Base-by-base conservation (phyloP, 2,797 vertebrate species). In the Tokudaia tokunoshimensis region DNA sequence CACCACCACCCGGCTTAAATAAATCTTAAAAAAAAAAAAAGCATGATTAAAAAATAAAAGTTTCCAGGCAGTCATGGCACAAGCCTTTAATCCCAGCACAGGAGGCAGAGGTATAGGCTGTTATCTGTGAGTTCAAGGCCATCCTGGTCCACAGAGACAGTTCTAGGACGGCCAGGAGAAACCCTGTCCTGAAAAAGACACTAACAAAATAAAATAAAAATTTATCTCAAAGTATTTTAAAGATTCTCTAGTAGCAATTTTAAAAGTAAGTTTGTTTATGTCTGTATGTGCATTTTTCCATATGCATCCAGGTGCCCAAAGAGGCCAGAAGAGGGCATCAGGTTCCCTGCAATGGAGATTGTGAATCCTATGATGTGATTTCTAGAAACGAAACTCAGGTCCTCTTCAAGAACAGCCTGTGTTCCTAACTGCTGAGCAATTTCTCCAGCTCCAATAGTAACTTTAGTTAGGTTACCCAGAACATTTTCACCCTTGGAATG, bases 401-500 rank as follows among this genome's bases (percentile, higher is more conserved):
- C 19, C 29, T 80, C 55, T 37, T 26, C n/a, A 82, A 44, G 37
- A 44, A 63, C 11, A 29, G 57, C 55, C 24, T 3, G 37, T 61
- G 59, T 17, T 84, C 59, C 26, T 19, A 84, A 84, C 59, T 65
- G 26, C 41, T 44, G 81, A 61, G 81, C 37, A 26, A 31, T 63
- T 41, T 61, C 37, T 65, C 41, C 81, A 31, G 41, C 6, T 19
- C 61, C 61, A 29, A 8, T 24, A 34, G 61, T 47, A 63, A 65
- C 20, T 37, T 87, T 55, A 50, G 52, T 52, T 55, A 88, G 85
- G 52, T 31, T 55, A 41, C 67, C 7, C 17, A 55, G 67, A 72
- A 88, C n/a, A 37, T 55, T 57, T 88, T 95, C 37, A 83, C 26
- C 14, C 52, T 78, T 83, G 74, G 65, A 79, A 72, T 96, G 52